Evolutionary conservation across 2,113 vertebrate genomes (phyloP).

Genomic region (Gambusia affinis): DNA sequence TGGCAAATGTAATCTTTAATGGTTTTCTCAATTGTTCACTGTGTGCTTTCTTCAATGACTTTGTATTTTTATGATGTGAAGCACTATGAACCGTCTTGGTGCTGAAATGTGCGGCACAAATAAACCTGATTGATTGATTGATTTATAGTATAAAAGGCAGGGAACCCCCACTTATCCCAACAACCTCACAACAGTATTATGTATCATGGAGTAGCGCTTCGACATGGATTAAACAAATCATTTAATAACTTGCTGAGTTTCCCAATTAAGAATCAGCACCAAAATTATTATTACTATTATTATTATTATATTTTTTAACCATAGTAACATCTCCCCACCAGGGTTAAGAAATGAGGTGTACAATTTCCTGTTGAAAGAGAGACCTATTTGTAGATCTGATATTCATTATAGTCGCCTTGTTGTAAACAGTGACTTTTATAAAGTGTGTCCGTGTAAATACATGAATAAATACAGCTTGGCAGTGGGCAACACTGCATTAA

Average conservation of each 20-base stretch:
- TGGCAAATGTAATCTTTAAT: too few relatives aligned
- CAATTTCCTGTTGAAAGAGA: constrained; percentile 9
- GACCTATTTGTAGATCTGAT: constrained; percentile 11
- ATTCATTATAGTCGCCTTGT: neutral
- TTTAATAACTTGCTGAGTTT: constrained; percentile 54
- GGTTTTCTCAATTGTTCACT: too few relatives aligned
- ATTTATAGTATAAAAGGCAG: too few relatives aligned
- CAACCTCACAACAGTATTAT: too few relatives aligned
- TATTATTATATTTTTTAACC: constrained; percentile 12
- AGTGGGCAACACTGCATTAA: constrained; percentile 50
- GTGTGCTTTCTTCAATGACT: too few relatives aligned
- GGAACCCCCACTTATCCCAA: too few relatives aligned
- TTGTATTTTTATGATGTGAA: too few relatives aligned
- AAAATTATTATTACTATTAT: constrained; percentile 26
- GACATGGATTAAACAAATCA: constrained; percentile 35
- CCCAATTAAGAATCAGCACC: constrained; percentile 50
- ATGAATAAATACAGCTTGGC: constrained; percentile 57
- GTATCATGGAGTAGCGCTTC: too few relatives aligned
- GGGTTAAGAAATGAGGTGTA: constrained; percentile 31
- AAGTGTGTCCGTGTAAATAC: constrained; percentile 50
- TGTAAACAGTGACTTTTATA: constrained; percentile 45
- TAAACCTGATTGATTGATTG: too few relatives aligned
- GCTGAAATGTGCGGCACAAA: too few relatives aligned
- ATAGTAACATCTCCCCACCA: constrained; percentile 47
- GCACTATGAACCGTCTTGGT: too few relatives aligned